Base-by-base conservation (phyloP, 1,140 invertebrate genomes). In the Cotesia chilonis region DNA sequence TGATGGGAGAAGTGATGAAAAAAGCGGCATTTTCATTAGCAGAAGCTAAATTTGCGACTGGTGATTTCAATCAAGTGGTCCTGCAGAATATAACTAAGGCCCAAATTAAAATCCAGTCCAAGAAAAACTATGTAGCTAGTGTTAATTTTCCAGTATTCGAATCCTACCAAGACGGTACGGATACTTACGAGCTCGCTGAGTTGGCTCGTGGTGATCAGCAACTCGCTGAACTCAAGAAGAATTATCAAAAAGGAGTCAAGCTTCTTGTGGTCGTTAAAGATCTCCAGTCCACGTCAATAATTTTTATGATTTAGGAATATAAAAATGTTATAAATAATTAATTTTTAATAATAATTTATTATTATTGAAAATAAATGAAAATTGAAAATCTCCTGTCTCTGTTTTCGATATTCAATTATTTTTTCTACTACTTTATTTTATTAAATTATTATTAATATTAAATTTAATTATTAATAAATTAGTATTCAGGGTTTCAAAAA, bases 1-100 rank as follows among this genome's bases (percentile, higher is more conserved):
- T 98, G 65, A 99, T 99, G 98, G 98, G 98, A 68, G 97, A 99
- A 83, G 96, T 99, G 9, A 99, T 99, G 98, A 99, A 99, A 88
- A 96, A 99, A 87, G 98, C 98, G 70, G 95, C 97, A 2, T 99
- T 99, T 88, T 99, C 98, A 36, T 86, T 99, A 70, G 98, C 98
- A 1, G 98, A 99, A 89, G 98, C 98, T 17, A 99, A 99, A 87
- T 99, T 99, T 87, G 93, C 97, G 0, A 96, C 95, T 51, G 98
- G 97, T 78, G 98, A 99, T 81, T 98, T 99, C 83, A 99, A 98
- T 85, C 97, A 99, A 86, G 95, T 98, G 74, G 97, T 99, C n/a
- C 86, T 99, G 14, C 98, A 99, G 84, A 99, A 99, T 88, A 98
- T 99, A 0, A 98, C 95, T 59, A 98, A 98, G 86, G 98, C 98